Evolutionary conservation across 2,113 vertebrate genomes (phyloP).

Genomic region (Platichthys stellatus): DNA sequence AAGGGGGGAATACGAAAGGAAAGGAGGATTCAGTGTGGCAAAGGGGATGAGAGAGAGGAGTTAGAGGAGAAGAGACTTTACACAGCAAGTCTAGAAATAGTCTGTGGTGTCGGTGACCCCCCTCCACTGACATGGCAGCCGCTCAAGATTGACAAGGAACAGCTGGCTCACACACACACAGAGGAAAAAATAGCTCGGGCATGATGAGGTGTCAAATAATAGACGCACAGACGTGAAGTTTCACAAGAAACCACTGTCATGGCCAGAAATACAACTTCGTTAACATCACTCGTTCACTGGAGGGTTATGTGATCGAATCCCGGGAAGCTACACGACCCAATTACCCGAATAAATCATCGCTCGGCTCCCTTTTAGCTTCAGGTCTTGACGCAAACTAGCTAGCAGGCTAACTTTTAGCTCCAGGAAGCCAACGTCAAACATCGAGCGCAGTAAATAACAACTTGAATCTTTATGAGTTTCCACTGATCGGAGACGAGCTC

Average conservation of each 20-base stretch:
- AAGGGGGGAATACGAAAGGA: background rate
- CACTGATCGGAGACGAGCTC: background rate
- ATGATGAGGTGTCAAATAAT: conserved; percentile 70
- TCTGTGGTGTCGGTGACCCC: conserved; percentile 63
- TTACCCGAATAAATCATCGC: background rate
- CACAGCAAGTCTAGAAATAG: conserved; percentile 71
- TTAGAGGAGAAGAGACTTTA: background rate
- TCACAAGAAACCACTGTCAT: background rate
- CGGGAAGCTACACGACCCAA: background rate
- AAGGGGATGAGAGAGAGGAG: background rate
- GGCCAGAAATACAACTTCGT: background rate
- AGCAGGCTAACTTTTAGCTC: conserved; percentile 47
- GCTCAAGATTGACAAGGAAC: conserved; percentile 77
- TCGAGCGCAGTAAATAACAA: background rate
- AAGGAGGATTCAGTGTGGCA: background rate
- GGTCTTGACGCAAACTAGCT: conserved; percentile 58
- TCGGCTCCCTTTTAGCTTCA: background rate
- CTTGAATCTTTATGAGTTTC: background rate
- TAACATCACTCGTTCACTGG: background rate
- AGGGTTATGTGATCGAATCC: background rate
- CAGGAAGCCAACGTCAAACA: background rate
- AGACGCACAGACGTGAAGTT: conserved; percentile 28
- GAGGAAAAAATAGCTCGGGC: conserved; percentile 55
- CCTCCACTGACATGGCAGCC: conserved; percentile 68
- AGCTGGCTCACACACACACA: conserved; percentile 69